Evolutionary conservation across 2,113 vertebrate species (phyloP).

Genomic region (Charina bottae): DNA sequence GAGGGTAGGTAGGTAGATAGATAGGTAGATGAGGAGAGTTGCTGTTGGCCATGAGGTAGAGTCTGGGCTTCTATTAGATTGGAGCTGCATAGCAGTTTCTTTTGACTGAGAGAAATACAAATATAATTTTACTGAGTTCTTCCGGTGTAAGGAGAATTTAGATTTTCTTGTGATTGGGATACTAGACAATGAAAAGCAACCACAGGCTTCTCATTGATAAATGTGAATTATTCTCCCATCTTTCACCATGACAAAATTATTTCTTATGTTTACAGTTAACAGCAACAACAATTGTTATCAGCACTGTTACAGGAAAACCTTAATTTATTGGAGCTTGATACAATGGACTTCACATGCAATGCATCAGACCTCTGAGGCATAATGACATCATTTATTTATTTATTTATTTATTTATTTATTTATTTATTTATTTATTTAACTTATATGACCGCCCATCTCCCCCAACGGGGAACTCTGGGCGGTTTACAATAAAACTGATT

Average conservation of each 20-base stretch:
- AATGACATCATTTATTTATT: no score
- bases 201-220: neutral
- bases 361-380: neutral
- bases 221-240: neutral
- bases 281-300: neutral
- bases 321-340: neutral
- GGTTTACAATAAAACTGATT: no score
- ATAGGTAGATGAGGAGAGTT: neutral
- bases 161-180: neutral
- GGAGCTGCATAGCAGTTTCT: neutral
- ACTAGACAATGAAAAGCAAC: neutral
- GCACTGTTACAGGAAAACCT: neutral
- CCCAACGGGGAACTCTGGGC: no score
- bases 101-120: neutral
- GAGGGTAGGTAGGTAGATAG: neutral
- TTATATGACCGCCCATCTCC: no score
- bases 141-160: neutral
- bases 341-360: neutral
- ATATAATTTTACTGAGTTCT: neutral
- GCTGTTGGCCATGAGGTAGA: neutral
- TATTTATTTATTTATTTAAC: no score
- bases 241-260: neutral
- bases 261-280: neutral
- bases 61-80: neutral
- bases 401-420: no score